phyloP scores from a whole-genome alignment of 2,113 vertebrate species.

The Lethenteron camtschaticum region DNA sequence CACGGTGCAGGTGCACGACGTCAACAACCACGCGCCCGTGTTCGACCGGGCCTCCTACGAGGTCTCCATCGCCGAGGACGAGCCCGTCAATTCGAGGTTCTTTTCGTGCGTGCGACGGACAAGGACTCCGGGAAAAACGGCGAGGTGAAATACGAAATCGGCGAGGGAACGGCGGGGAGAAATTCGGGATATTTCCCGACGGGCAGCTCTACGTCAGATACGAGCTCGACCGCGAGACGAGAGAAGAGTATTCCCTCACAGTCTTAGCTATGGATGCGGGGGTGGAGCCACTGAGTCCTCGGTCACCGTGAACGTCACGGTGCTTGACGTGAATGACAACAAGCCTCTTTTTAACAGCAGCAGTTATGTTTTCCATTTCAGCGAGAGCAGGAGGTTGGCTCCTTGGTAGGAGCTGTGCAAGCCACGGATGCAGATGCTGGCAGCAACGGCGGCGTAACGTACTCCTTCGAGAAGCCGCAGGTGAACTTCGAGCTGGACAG shows the following conservation, averaged over 20 bases:
- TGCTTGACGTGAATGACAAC: conserved; percentile 89
- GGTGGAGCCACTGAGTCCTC: conserved; percentile 60
- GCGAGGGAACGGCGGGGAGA: conserved; percentile 50
- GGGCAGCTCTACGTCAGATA: conserved; percentile 82
- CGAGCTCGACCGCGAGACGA: conserved; percentile 75
- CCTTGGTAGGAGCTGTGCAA: conserved; percentile 46
- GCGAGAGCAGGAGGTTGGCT: conserved; percentile 60
- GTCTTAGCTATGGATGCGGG: conserved; percentile 63
- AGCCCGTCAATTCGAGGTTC: conserved; percentile 82
- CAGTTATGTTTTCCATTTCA: conserved; percentile 77
- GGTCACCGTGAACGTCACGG: conserved; percentile 60
- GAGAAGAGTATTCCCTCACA: conserved; percentile 54
- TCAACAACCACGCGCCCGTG: conserved; percentile 72
- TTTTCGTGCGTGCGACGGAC: conserved; percentile 74
- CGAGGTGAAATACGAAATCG: conserved; percentile 63
- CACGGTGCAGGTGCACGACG: conserved; percentile 70
- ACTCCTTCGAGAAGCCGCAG: conserved; percentile 56
- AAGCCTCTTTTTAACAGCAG: conserved; percentile 87
- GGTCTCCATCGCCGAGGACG: conserved; percentile 56
- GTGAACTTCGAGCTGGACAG: conserved; percentile 67
- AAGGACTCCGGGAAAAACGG: conserved; percentile 74
- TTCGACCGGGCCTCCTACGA: conserved; percentile 96
- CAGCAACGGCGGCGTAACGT: conserved; percentile 64
- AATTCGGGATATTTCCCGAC: conserved; percentile 89
- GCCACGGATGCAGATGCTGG: conserved; percentile 78